Conservation (phyloP, 37 sponge, comb jelly and placozoan genomes). For the Cladorhizidae sp. region DNA sequence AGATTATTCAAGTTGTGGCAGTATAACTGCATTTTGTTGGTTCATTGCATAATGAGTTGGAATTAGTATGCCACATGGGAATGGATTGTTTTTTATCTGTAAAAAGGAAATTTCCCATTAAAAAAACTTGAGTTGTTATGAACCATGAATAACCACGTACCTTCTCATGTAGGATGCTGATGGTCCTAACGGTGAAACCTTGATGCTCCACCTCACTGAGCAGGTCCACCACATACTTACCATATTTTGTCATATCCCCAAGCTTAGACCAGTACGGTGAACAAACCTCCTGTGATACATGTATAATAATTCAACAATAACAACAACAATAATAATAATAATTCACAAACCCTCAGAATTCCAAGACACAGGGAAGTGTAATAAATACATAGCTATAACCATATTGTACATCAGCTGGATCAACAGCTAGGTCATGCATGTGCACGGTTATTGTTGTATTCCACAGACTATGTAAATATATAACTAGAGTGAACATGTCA, state of each 20-base stretch:
- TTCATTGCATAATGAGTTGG: no score
- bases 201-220: slow-evolving; percentile 12
- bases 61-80: no score
- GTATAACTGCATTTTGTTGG: no score
- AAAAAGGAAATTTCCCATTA: no score
- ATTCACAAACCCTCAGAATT: not conserved
- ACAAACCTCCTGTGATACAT: slow-evolving; percentile 11
- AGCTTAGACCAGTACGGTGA: slow-evolving; percentile 74
- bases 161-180: slow-evolving; percentile 36
- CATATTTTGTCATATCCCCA: slow-evolving; percentile 27
- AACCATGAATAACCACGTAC: no score
- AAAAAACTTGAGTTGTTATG: no score
- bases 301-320: not conserved
- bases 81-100: no score
- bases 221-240: slow-evolving; percentile 38
- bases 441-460: no score
- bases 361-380: not conserved
- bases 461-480: no score
- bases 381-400: not conserved
- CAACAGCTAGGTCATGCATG: not conserved
- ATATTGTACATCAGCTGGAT: not conserved
- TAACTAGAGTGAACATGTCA: no score
- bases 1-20: no score
- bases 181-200: slow-evolving; percentile 41
- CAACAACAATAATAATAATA: no score